Evolutionary conservation across 1,140 invertebrate species (phyloP).

Genomic region (Cheumatopsyche charites): DNA sequence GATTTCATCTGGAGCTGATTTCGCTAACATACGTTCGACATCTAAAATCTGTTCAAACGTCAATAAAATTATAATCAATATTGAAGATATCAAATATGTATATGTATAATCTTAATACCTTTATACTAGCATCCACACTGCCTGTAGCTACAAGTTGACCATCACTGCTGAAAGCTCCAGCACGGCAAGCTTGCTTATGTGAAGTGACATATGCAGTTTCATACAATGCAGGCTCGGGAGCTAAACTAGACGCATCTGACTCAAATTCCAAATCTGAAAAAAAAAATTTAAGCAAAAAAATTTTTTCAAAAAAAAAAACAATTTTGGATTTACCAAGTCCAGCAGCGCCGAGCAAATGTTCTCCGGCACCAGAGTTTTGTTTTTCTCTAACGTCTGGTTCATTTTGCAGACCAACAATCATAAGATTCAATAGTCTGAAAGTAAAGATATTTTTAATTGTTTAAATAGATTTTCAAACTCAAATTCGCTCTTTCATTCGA

Average conservation of each 20-base stretch:
- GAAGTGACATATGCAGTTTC: conserved; percentile 99
- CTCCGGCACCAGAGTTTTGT: conserved; percentile 65
- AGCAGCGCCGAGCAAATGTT: conserved; percentile 73
- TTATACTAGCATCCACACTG: conserved; percentile 97
- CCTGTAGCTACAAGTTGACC: conserved; percentile 97
- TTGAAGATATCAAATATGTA: not conserved
- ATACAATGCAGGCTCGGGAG: conserved; percentile 93
- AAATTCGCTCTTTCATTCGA: too few relatives aligned
- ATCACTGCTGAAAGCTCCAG: conserved; percentile 93
- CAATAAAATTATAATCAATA: conserved; percentile 16
- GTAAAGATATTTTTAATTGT: not conserved
- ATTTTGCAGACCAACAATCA: conserved; percentile 84
- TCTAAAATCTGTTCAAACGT: conserved; percentile 93
- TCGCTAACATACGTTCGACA: conserved; percentile 97
- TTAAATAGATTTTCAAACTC: not conserved
- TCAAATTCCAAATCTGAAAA: conserved; percentile 90
- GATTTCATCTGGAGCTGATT: conserved; percentile 85
- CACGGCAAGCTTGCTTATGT: conserved; percentile 94
- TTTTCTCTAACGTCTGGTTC: conserved; percentile 78
- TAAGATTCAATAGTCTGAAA: conserved; percentile 75
- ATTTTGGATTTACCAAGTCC: conserved; percentile 73
- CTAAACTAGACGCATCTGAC: conserved; percentile 86
- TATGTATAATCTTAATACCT: conserved; percentile 63
- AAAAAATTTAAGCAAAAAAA: not conserved
- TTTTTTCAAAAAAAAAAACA: not conserved